These are phyloP conservation scores for Thalpophila matura DNA, from an alignment of 2,888 invertebrate species.

Conservation along the genomic window DNA sequence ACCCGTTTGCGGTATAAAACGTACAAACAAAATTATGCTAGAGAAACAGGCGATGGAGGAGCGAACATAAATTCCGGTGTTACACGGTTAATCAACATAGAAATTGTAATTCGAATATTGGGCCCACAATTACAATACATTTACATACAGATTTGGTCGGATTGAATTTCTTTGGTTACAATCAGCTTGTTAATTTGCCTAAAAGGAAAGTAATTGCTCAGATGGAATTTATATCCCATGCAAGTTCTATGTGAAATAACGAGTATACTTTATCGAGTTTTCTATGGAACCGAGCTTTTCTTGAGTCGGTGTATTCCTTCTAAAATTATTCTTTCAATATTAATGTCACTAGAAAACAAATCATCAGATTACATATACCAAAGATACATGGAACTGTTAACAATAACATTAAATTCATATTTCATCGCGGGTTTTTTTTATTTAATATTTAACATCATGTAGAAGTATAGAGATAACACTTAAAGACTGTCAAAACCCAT, in stretches of 20 bases:
- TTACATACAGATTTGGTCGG: conserved; percentile 88
- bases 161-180: conserved; percentile 84
- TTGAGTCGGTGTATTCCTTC: conserved; percentile 22
- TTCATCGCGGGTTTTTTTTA: too few relatives aligned
- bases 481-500: too few relatives aligned
- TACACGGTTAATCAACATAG: conserved; percentile 84
- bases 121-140: conserved; percentile 86
- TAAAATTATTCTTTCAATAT: conserved; percentile 18
- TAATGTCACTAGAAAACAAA: conserved; percentile 40
- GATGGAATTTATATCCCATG: conserved; percentile 77
- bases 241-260: conserved; percentile 59
- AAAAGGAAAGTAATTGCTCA: conserved; percentile 87
- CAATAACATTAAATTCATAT: too few relatives aligned
- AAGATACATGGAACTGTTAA: too few relatives aligned
- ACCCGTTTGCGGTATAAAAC: conserved; percentile 63
- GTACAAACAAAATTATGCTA: conserved; percentile 83
- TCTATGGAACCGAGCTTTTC: conserved; percentile 29
- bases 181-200: conserved; percentile 87
- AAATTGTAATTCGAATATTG: conserved; percentile 86
- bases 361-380: background rate
- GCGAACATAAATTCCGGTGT: conserved; percentile 76
- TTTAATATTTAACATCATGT: too few relatives aligned
- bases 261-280: conserved; percentile 49
- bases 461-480: too few relatives aligned
- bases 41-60: conserved; percentile 71